These are phyloP conservation scores for Drosophila colorata DNA, from an alignment of 2,888 invertebrate species.

Conservation along the genomic window DNA sequence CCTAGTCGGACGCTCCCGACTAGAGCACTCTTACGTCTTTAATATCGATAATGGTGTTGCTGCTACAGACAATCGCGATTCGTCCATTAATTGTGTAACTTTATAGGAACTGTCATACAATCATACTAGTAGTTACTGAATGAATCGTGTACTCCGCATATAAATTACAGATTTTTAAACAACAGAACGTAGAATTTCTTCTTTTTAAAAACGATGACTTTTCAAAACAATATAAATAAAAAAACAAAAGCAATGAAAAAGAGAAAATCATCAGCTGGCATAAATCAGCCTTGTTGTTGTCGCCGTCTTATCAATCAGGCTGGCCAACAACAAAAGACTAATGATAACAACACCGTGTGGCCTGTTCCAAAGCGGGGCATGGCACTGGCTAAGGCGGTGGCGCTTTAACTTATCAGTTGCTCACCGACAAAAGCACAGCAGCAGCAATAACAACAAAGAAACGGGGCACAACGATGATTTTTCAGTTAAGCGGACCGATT, in stretches of 20 bases:
- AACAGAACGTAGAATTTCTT: slow-evolving; percentile 24
- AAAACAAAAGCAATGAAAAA: slow-evolving; percentile 1
- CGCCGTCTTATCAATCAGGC: slow-evolving; percentile 43
- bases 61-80: no score
- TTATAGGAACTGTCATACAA: no score
- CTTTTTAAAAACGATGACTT: slow-evolving; percentile 41
- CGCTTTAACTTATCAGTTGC: slow-evolving; percentile 44
- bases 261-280: slow-evolving; percentile 47
- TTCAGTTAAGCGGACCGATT: slow-evolving; percentile 17
- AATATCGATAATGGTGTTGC: no score
- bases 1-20: no score
- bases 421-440: slow-evolving; percentile 10
- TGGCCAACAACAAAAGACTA: slow-evolving; percentile 42
- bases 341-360: slow-evolving; percentile 44
- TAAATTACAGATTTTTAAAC: slow-evolving; percentile 22
- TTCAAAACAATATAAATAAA: slow-evolving; percentile 1
- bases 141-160: neutral
- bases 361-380: slow-evolving; percentile 31
- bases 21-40: no score
- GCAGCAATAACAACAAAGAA: slow-evolving; percentile 6
- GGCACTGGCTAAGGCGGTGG: slow-evolving; percentile 14
- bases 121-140: no score
- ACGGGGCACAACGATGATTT: slow-evolving; percentile 6
- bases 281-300: slow-evolving; percentile 45
- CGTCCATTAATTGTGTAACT: no score